Evolutionary conservation across 2,113 vertebrate genomes (phyloP).

Genomic region (Catharus fuscescens): DNA sequence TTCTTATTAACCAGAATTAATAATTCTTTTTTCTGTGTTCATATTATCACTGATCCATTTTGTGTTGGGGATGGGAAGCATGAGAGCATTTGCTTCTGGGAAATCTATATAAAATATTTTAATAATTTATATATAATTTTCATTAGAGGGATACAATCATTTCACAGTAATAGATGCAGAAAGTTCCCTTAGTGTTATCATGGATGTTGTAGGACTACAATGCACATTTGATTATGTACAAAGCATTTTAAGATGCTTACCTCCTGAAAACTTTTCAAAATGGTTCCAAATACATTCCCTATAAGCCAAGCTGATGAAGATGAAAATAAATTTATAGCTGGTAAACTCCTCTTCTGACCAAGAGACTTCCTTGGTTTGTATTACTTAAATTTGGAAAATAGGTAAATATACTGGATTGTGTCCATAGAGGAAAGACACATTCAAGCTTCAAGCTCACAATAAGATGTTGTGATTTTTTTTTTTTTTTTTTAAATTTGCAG

Average conservation of each 20-base stretch:
- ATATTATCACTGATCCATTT: neutral
- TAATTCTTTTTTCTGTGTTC: neutral
- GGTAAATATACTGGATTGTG: neutral
- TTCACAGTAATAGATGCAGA: neutral
- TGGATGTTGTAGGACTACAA: neutral
- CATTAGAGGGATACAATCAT: neutral
- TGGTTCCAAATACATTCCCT: neutral
- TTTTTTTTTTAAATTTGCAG: neutral
- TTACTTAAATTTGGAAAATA: neutral
- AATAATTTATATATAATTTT: neutral
- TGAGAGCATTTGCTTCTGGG: neutral
- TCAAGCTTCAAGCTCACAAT: neutral
- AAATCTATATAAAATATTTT: neutral
- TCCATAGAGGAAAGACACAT: constrained; percentile 25
- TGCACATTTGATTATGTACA: neutral
- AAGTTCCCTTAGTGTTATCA: neutral
- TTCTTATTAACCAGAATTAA: neutral
- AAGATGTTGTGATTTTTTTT: neutral
- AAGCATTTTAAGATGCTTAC: neutral
- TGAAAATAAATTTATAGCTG: neutral
- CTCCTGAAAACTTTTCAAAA: neutral
- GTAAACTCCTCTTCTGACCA: neutral
- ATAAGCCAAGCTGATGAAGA: neutral
- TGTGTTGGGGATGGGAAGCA: neutral
- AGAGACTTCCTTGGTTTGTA: neutral